Base-by-base conservation (phyloP, 2,888 invertebrate species). In the Drosophila paucipuncta region DNA sequence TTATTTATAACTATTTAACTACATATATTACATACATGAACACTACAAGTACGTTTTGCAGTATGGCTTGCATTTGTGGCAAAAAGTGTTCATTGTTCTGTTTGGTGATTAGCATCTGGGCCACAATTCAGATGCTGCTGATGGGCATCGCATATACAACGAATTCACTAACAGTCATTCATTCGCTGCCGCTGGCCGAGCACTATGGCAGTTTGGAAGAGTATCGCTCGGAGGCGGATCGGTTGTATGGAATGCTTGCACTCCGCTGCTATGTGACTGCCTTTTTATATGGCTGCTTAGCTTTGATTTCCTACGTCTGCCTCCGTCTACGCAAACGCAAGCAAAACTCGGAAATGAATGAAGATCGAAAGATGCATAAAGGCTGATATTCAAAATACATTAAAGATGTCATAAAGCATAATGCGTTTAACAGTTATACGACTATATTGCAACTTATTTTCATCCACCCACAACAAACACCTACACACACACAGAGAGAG, bases 31-130 rank as follows among this genome's bases (percentile, higher is more conserved):
- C 7, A 30, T n/a, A 41, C 37, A 47, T 25, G 2, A 47, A 28
- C 6, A 50, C 25, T 30, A 16, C 11, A 16, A 50, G 59, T 43
- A 69, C 55, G 61, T 2, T 3, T 18, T 6, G 16, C 1, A 63
- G 4, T 43, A 77, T 79, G 76, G 4, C 18, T 28, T 75, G 50
- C 33, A 13, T 65, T 49, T 86, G 78, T 61, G 71, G 66, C 33
- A 69, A 65, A 33, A 83, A 73, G 62, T 80, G 78, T 33, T 62
- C 75, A 1, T 28, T 72, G 0, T 72, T 85, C 53, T 88, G 83
- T 57, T 53, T 82, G 18, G 53, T 78, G 57, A 68, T 86, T 2
- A 80, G 83, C 57, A 35, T 68, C n/a, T 86, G 85, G 85, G 85
- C 52, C 9, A 31, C 59, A 18, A n/a, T 83, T 2, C 88, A 88